Conservation (phyloP, 2,113 vertebrate species). For the Irena cyanogastra region DNA sequence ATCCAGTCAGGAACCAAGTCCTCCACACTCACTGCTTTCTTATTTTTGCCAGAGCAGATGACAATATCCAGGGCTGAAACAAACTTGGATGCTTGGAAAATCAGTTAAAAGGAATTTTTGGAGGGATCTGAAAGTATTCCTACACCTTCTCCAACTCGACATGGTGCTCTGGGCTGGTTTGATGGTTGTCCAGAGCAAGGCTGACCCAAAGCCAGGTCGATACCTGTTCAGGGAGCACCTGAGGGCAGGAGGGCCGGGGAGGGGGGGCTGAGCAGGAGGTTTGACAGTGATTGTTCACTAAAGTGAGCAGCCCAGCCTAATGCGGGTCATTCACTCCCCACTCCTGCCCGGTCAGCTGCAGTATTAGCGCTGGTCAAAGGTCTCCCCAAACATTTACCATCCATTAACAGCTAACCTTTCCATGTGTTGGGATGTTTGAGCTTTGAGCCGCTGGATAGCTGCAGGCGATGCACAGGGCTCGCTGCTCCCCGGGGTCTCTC, state of each 20-base stretch:
- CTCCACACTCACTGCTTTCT: neutral
- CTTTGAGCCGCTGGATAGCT: slow-evolving; percentile 16
- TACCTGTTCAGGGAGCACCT: neutral
- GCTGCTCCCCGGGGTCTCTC: slow-evolving; percentile 1
- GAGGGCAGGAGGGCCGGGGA: neutral
- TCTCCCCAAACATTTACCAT: slow-evolving; percentile 65
- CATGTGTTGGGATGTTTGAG: slow-evolving; percentile 13
- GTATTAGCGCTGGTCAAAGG: slow-evolving; percentile 67
- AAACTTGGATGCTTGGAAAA: neutral
- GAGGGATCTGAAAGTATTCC: neutral
- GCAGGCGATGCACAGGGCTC: neutral
- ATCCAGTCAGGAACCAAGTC: neutral
- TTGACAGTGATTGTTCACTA: slow-evolving; percentile 5
- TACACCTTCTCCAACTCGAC: neutral
- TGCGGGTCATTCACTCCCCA: neutral
- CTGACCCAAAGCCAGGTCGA: neutral
- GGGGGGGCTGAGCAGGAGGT: neutral
- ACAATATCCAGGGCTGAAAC: neutral
- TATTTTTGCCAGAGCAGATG: neutral
- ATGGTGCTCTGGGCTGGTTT: neutral
- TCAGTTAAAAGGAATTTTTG: neutral
- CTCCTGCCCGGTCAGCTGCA: slow-evolving; percentile 37
- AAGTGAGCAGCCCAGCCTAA: slow-evolving; percentile 51
- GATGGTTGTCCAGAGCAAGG: neutral
- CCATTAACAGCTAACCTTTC: slow-evolving; percentile 65